Evolutionary conservation across 1,140 invertebrate species (phyloP).

Genomic region (Drosophila grimshawi): DNA sequence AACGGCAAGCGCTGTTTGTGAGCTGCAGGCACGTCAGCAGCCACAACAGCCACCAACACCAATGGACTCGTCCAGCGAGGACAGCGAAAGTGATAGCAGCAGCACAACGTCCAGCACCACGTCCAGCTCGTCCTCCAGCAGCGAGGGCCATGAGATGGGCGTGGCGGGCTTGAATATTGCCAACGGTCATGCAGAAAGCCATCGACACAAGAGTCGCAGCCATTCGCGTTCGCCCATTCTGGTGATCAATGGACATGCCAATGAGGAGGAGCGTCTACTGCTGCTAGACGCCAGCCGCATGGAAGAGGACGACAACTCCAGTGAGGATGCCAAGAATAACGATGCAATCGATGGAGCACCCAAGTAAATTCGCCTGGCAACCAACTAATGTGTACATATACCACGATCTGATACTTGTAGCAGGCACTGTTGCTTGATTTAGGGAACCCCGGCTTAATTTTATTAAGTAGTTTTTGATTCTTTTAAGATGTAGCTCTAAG

Average conservation of each 20-base stretch:
- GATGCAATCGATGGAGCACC: constrained; percentile 4
- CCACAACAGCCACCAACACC: constrained; percentile 71
- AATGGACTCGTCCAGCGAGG: constrained; percentile 82
- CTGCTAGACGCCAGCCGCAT: constrained; percentile 60
- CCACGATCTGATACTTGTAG: constrained; percentile 40
- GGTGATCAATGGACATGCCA: constrained; percentile 52
- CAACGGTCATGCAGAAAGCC: constrained; percentile 65
- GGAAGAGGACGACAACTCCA: constrained; percentile 72
- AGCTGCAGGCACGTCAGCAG: constrained; percentile 66
- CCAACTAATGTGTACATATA: constrained; percentile 51
- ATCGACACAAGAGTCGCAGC: constrained; percentile 41
- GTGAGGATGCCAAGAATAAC: constrained; percentile 46
- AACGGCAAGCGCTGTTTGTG: constrained; percentile 65
- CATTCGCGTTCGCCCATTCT: constrained; percentile 57
- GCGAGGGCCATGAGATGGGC: constrained; percentile 67
- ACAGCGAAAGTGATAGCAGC: constrained; percentile 83
- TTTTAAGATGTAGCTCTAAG: constrained; percentile 23
- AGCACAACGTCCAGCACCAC: constrained; percentile 75
- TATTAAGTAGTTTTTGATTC: constrained; percentile 38
- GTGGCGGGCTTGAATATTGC: constrained; percentile 69
- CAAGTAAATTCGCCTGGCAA: constrained; percentile 36
- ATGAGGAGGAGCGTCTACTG: constrained; percentile 59
- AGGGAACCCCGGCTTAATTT: constrained; percentile 27
- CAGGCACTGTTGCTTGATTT: constrained; percentile 37
- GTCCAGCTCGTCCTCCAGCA: constrained; percentile 66